Base-by-base conservation (phyloP, 2,113 vertebrate species). In the Phalacrocorax brasilianus region DNA sequence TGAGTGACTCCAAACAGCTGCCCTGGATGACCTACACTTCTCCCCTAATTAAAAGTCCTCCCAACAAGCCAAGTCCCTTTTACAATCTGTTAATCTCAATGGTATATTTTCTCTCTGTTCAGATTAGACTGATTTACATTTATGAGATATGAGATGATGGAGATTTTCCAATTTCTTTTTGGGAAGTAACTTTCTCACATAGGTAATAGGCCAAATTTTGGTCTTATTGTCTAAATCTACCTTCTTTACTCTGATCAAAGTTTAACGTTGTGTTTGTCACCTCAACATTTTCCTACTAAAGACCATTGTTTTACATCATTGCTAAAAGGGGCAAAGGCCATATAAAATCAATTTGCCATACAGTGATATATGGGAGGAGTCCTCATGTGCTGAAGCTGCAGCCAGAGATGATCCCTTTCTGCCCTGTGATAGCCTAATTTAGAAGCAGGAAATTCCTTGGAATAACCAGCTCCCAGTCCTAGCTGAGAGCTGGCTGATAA, bases 381-480 rank as follows among this genome's bases (percentile, higher is more conserved):
- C 32, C 76, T 58, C 45, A 28, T 28, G 35, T n/a, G 26, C 63
- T 72, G 68, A 89, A 85, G 58, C 35, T 82, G 21, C 12, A 6
- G 28, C 45, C 2, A 2, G 58, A 87, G 59, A 87, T 26, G 38
- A 76, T 47, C 58, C 53, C 23, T 61, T 76, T 91, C 88, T 83
- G 63, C 47, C 35, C 49, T 88, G 40, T 38, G 55, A 90, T 42
- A 94, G 58, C 74, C 70, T 92, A 83, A 95, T 93, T 87, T 94
- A 89, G 72, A 95, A 94, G 91, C 87, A 97, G 96, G 85, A 96
- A 96, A 96, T 97, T 94, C 93, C 94, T 95, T 15, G 23, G 87
- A 95, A 92, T 91, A 96, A 88, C 70, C 94, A 95, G 66, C 62
- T 92, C 63, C 61, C 70, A 58, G 35, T 89, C 95, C 70, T 85